Conservation (phyloP, 2,797 vertebrate genomes). For the Tinamus major region DNA sequence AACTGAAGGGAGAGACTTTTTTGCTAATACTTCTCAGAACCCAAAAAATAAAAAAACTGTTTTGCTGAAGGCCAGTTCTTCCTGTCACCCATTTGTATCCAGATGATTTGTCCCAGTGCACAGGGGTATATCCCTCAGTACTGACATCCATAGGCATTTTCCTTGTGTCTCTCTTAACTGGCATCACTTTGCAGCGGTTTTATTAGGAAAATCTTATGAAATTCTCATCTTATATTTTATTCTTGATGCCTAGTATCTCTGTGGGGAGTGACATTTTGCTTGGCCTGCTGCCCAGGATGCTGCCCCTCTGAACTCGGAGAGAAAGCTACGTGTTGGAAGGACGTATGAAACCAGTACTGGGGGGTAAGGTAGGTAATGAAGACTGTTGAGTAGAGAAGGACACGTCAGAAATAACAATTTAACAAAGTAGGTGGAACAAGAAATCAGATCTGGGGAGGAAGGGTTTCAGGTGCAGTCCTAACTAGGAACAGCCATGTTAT, state of each 20-base stretch:
- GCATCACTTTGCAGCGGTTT: neutral
- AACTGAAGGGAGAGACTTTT: neutral
- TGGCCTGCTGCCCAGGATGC: neutral
- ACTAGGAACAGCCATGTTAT: neutral
- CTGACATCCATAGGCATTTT: neutral
- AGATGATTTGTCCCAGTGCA: neutral
- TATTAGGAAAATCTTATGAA: neutral
- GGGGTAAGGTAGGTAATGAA: neutral
- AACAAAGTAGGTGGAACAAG: neutral
- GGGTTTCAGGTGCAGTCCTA: neutral
- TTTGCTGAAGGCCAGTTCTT: conserved; percentile 17
- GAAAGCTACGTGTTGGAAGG: neutral
- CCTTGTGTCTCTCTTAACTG: neutral
- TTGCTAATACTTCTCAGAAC: conserved; percentile 1
- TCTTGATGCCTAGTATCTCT: neutral
- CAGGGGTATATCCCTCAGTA: neutral
- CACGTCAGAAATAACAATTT: neutral
- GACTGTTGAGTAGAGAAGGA: neutral
- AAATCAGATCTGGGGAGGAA: neutral
- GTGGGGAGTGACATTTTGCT: neutral
- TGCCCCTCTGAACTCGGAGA: neutral
- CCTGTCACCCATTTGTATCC: neutral
- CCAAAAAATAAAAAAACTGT: neutral
- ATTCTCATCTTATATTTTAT: neutral
- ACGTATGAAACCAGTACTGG: neutral